phyloP scores from a whole-genome alignment of 2,113 vertebrate species.

The Corydoras sp. region DNA sequence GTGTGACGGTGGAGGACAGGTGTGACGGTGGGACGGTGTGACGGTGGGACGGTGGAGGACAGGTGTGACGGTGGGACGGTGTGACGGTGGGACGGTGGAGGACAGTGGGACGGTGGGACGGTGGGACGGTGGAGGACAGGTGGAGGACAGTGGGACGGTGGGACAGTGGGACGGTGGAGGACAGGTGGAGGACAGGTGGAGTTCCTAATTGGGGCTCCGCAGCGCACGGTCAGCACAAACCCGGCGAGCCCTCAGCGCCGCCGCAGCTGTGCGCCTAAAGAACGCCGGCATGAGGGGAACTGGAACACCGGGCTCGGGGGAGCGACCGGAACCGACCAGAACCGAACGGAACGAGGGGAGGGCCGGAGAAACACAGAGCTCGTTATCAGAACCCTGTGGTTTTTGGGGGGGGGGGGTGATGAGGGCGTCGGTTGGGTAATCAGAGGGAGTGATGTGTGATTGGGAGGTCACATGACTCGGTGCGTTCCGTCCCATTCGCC shows the following conservation, averaged over 20 bases:
- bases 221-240: slow-evolving; percentile 24
- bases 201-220: slow-evolving; percentile 58
- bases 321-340: no score
- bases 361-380: no score
- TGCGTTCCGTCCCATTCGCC: slow-evolving; percentile 10
- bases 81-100: no score
- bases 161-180: no score
- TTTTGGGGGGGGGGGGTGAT: slow-evolving; percentile 2
- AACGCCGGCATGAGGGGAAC: slow-evolving; percentile 14
- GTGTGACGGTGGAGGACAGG: no score
- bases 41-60: no score
- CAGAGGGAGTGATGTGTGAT: background rate
- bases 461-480: background rate
- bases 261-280: slow-evolving; percentile 16
- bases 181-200: slow-evolving; percentile 54
- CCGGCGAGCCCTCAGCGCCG: slow-evolving; percentile 41
- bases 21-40: no score
- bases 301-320: slow-evolving; percentile 20
- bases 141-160: no score
- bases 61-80: no score
- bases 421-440: slow-evolving; percentile 8
- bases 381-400: slow-evolving; percentile 23
- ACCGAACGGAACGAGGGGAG: no score
- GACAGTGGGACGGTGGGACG: no score
- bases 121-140: no score